These are phyloP conservation scores for Polyommatus icarus DNA, from an alignment of 2,888 invertebrate species.

Conservation along the genomic window DNA sequence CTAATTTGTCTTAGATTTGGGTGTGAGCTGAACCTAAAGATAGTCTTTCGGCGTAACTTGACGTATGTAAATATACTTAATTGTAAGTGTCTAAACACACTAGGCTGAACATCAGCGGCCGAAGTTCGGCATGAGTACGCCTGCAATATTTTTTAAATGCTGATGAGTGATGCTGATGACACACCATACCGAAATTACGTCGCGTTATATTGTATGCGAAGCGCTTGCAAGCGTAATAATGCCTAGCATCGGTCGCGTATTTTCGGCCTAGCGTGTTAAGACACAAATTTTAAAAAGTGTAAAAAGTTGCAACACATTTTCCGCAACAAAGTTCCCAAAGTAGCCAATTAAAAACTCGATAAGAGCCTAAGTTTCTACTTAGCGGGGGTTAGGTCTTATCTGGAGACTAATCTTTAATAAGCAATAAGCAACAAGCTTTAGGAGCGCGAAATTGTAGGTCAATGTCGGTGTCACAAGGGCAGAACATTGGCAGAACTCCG, in stretches of 20 bases:
- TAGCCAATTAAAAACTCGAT: not conserved
- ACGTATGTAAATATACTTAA: not conserved
- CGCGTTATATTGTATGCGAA: too few relatives aligned
- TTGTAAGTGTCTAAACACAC: too few relatives aligned
- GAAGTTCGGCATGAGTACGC: too few relatives aligned
- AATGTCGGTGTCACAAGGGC: slow-evolving; percentile 25
- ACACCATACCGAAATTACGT: too few relatives aligned
- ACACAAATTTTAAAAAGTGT: not conserved
- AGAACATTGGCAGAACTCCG: not conserved
- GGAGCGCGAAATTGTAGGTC: slow-evolving; percentile 22
- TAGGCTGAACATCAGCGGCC: too few relatives aligned
- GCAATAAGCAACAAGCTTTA: slow-evolving; percentile 26
- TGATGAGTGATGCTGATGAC: too few relatives aligned
- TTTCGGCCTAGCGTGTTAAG: too few relatives aligned
- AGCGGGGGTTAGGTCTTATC: slow-evolving; percentile 11
- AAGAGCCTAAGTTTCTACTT: slow-evolving; percentile 12
- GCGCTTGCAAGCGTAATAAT: too few relatives aligned
- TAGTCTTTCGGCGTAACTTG: not conserved
- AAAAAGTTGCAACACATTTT: not conserved
- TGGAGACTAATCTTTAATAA: slow-evolving; percentile 28
- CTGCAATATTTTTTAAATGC: too few relatives aligned
- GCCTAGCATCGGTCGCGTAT: too few relatives aligned
- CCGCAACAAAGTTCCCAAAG: not conserved
- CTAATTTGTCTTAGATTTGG: too few relatives aligned
- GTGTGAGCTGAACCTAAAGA: too few relatives aligned